These are phyloP conservation scores for Varroa destructor DNA, from an alignment of 1,140 invertebrate genomes.

Conservation along the genomic window DNA sequence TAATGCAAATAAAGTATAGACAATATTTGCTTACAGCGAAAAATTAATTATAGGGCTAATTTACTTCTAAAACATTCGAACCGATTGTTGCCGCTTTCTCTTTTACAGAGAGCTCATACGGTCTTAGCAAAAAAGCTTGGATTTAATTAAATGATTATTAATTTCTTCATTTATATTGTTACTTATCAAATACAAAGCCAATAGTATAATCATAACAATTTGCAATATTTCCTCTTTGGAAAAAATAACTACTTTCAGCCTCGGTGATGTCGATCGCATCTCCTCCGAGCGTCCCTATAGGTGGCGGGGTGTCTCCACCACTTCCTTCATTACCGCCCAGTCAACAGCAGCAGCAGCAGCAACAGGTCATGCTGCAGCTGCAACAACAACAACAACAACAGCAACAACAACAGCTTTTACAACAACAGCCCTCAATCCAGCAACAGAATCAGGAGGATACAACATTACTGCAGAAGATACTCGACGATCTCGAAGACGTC, in stretches of 20 bases:
- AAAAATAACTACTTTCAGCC: not conserved
- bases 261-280: conserved; percentile 21
- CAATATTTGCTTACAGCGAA: no score
- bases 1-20: no score
- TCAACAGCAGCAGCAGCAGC: not conserved
- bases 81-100: no score
- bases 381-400: conserved; percentile 22
- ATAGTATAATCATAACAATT: no score
- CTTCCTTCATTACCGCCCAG: not conserved
- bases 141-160: no score
- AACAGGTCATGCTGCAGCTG: not conserved
- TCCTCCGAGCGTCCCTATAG: conserved; percentile 10
- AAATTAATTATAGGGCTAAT: no score
- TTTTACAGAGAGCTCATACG: no score
- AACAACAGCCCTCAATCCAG: conserved; percentile 26
- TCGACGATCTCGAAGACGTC: conserved; percentile 12
- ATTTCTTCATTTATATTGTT: no score
- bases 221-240: no score
- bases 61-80: no score
- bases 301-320: conserved; percentile 2
- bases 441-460: conserved; percentile 1
- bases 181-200: no score
- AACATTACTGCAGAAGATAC: conserved; percentile 6
- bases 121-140: no score
- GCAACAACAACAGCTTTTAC: not conserved